Conservation (phyloP, 2,113 vertebrate genomes). For the Cnemophilus loriae region DNA sequence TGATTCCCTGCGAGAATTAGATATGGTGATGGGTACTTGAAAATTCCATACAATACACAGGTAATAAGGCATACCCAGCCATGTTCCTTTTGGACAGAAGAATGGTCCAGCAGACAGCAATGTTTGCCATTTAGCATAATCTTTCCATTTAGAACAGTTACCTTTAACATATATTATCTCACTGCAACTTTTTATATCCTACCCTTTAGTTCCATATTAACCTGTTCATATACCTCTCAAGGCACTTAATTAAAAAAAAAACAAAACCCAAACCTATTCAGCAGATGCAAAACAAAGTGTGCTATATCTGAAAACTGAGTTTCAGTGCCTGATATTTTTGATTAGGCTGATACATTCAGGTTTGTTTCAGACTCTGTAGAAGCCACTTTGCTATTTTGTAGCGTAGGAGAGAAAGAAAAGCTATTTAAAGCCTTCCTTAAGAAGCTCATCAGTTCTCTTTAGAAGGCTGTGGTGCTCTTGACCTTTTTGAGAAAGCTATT, state of each 20-base stretch:
- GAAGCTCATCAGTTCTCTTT: background rate
- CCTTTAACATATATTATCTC: background rate
- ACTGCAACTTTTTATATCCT: background rate
- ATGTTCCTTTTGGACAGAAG: background rate
- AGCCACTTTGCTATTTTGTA: background rate
- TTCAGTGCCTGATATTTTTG: background rate
- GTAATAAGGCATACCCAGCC: background rate
- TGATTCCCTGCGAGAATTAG: background rate
- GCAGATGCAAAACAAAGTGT: background rate
- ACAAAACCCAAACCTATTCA: background rate
- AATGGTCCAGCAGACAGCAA: background rate
- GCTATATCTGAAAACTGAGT: background rate
- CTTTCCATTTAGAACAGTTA: background rate
- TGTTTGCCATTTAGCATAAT: background rate
- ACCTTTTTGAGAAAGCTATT: slow-evolving; percentile 16
- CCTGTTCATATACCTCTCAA: background rate
- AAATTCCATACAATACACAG: background rate
- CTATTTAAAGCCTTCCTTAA: background rate
- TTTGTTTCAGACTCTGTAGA: background rate
- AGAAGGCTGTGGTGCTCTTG: background rate
- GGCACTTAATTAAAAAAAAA: background rate
- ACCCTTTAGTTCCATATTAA: background rate
- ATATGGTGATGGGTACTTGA: background rate
- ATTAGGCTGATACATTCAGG: background rate
- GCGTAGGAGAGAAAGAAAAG: background rate